These are phyloP conservation scores for Physella acuta DNA, from an alignment of 1,140 invertebrate genomes.

Conservation along the genomic window DNA sequence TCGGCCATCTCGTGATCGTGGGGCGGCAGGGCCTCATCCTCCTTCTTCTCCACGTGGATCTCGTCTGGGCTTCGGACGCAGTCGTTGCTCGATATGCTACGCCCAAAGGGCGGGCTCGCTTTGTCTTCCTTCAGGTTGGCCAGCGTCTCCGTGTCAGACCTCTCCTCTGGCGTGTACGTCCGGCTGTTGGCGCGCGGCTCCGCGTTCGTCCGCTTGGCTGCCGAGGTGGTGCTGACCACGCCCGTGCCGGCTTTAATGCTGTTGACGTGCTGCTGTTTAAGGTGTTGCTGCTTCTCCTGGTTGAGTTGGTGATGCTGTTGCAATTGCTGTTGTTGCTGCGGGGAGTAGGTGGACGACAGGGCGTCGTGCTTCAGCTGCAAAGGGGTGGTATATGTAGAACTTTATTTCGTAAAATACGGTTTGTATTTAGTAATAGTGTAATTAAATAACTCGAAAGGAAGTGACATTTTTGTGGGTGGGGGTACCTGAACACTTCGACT, in stretches of 20 bases:
- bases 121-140: background rate
- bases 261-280: background rate
- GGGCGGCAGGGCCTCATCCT: background rate
- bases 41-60: constrained; percentile 17
- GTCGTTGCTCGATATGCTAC: constrained; percentile 29
- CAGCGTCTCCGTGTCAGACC: constrained; percentile 1
- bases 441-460: no score
- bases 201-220: background rate
- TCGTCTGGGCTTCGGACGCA: constrained; percentile 29
- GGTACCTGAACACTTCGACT: no score
- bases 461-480: no score
- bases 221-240: constrained; percentile 21
- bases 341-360: constrained; percentile 7
- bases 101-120: constrained; percentile 1
- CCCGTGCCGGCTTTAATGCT: constrained; percentile 9
- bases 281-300: constrained; percentile 8
- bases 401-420: background rate
- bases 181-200: background rate
- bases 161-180: constrained; percentile 4
- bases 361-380: constrained; percentile 14
- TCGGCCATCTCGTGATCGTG: constrained; percentile 10
- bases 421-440: no score
- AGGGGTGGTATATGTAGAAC: background rate
- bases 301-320: background rate
- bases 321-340: constrained; percentile 1